Evolutionary conservation across 37 sponge, comb jelly and placozoan species (phyloP), one percentile per base, ranked within the genome.

Genomic region (Chondrilla cf. caribensis): DNA sequence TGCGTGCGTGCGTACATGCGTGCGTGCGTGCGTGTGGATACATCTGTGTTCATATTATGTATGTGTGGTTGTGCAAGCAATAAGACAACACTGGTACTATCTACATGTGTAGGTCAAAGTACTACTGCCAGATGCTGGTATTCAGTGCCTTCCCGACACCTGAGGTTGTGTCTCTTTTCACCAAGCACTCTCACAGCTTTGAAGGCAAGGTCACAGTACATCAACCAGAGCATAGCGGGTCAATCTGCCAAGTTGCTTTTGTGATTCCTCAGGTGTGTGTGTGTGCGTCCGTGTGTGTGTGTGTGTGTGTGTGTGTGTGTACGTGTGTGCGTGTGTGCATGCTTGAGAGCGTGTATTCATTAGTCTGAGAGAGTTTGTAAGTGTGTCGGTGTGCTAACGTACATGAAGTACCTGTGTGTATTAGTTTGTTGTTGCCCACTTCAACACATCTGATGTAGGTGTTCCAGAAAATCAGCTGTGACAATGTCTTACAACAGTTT

Each of bases 81-180:
- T 59, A 26, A 28, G 60, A 59, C 7, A 3, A 59, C 60, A 59
- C 3, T 59, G 3, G 26, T 26, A n/a, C 60, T 59, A 19, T 19
- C n/a, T 47, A 11, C 51, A 62, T 62, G 68, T 67, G 35, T 29
- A 73, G 76, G 76, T 39, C 44, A 42, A 65, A 85, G 60, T 85
- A 80, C 77, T 96, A 96, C 79, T 70, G 95, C 21, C 99, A 99
- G 77, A 92, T 82, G 24, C 51, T 96, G 2, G 14, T 99, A n/a
- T 88, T 96, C 60, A 68, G 84, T 71, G 32, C 83, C 36, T 88
- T 92, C 41, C 75, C 58, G 14, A 89, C 90, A 41, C 92, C 99
- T 31, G 94, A 98, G 70, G 85, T 95, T 32, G 87, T 88, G 58
- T 77, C 92, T 26, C 81, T 98, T 42, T 86, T 95, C 75, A 70